Evolutionary conservation across 2,113 vertebrate species (phyloP).

Genomic region (Mastomys natalensis): DNA sequence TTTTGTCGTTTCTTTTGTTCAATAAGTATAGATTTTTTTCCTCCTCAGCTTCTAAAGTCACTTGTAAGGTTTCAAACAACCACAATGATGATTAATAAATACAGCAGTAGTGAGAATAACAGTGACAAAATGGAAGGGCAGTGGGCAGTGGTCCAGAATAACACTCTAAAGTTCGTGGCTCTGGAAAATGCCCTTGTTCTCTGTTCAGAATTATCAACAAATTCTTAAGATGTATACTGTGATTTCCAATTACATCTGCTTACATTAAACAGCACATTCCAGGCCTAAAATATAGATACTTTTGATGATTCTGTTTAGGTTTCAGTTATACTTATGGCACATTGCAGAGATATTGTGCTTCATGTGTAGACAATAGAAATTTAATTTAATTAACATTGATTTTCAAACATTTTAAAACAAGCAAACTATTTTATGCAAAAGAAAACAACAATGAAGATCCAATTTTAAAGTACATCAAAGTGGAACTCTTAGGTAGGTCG

Average conservation of each 20-base stretch:
- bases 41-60: conserved; percentile 26
- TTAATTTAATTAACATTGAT: conserved; percentile 8
- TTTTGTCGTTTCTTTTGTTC: neutral
- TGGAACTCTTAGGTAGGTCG: neutral
- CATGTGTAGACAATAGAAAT: neutral
- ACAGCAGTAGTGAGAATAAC: conserved; percentile 34
- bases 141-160: conserved; percentile 53
- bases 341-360: neutral
- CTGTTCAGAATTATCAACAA: conserved; percentile 8
- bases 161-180: conserved; percentile 29
- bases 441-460: conserved; percentile 3
- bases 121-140: conserved; percentile 57
- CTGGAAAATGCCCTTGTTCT: conserved; percentile 58
- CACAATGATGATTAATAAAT: conserved; percentile 43
- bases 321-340: conserved; percentile 27
- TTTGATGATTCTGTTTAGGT: conserved; percentile 42
- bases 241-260: conserved; percentile 41
- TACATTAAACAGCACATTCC: conserved; percentile 34
- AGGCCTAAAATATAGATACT: conserved; percentile 34
- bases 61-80: conserved; percentile 37
- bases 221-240: conserved; percentile 32
- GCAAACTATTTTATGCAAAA: neutral
- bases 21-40: conserved; percentile 37
- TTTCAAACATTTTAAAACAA: conserved; percentile 47
- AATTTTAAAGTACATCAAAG: conserved; percentile 27